phyloP scores from a whole-genome alignment of 2,113 vertebrate genomes.

The Callithrix jacchus region DNA sequence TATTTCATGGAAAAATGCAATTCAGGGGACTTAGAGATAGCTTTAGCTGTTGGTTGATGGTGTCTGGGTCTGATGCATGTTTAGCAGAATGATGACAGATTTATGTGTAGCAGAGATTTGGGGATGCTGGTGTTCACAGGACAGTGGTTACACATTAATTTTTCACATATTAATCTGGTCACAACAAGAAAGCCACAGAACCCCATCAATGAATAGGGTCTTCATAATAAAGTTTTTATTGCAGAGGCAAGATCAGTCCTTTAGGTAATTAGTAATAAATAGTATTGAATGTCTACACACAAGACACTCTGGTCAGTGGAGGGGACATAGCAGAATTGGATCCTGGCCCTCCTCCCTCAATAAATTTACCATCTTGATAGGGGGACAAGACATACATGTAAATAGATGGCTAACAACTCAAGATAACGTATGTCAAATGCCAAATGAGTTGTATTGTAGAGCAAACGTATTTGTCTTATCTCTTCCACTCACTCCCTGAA shows the following conservation, averaged over 20 bases:
- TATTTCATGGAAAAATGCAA: neutral
- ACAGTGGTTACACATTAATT: neutral
- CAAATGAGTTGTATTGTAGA: neutral
- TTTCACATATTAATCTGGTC: neutral
- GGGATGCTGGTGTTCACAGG: neutral
- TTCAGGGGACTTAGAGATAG: neutral
- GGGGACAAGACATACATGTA: neutral
- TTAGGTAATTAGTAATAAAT: slow-evolving; percentile 45
- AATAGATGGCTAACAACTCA: slow-evolving; percentile 55
- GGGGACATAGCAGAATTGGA: neutral
- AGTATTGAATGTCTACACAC: neutral
- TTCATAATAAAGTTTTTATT: slow-evolving; percentile 52
- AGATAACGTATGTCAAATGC: slow-evolving; percentile 61
- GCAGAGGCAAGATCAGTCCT: neutral
- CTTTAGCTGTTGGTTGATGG: neutral
- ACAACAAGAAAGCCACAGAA: neutral
- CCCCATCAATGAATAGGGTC: neutral
- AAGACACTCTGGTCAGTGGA: neutral
- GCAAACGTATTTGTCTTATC: slow-evolving; percentile 28
- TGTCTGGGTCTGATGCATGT: neutral
- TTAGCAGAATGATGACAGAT: neutral
- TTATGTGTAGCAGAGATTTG: neutral
- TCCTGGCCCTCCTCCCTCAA: slow-evolving; percentile 49
- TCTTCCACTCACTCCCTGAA: neutral
- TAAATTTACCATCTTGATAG: slow-evolving; percentile 54